Conservation (phyloP, 2,113 vertebrate species). For the Oryzias woworae region DNA sequence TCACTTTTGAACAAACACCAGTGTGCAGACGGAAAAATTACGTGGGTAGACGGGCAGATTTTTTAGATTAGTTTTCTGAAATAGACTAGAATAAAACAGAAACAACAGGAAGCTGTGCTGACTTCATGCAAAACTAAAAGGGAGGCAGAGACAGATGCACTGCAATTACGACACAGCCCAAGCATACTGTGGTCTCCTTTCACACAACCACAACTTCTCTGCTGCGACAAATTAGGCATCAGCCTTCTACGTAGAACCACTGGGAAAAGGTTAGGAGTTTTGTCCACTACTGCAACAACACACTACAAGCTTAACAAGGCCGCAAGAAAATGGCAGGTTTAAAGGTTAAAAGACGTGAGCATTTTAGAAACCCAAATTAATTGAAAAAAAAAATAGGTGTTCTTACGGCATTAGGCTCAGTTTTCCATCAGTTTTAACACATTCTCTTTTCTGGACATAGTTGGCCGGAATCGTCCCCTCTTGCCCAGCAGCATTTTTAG, state of each 20-base stretch:
- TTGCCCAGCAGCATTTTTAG: conserved; percentile 88
- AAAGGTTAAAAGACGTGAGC: not conserved
- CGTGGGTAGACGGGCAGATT: conserved; percentile 26
- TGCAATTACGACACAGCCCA: conserved; percentile 56
- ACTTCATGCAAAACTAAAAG: conserved; percentile 38
- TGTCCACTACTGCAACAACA: conserved; percentile 1
- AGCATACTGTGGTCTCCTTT: conserved; percentile 51
- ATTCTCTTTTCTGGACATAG: conserved; percentile 95
- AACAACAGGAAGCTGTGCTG: conserved; percentile 64
- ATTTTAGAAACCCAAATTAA: not conserved
- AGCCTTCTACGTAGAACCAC: conserved; percentile 22
- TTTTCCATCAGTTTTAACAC: conserved; percentile 89
- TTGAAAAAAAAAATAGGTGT: not conserved
- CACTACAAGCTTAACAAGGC: not conserved
- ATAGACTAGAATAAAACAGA: conserved; percentile 46
- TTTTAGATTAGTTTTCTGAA: conserved; percentile 41
- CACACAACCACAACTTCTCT: conserved; percentile 33
- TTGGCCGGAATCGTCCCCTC: conserved; percentile 96
- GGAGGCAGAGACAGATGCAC: conserved; percentile 43
- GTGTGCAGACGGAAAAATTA: conserved; percentile 13
- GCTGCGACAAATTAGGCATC: conserved; percentile 30
- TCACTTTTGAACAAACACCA: conserved; percentile 1
- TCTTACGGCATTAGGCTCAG: conserved; percentile 99
- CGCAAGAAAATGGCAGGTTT: not conserved
- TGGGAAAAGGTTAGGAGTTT: conserved; percentile 30